A percentile compares a stretch with the other conserved stretches of the same genome.
Conservation (phyloP, 2,797 vertebrate genomes). For the Discoglossus pictus region DNA sequence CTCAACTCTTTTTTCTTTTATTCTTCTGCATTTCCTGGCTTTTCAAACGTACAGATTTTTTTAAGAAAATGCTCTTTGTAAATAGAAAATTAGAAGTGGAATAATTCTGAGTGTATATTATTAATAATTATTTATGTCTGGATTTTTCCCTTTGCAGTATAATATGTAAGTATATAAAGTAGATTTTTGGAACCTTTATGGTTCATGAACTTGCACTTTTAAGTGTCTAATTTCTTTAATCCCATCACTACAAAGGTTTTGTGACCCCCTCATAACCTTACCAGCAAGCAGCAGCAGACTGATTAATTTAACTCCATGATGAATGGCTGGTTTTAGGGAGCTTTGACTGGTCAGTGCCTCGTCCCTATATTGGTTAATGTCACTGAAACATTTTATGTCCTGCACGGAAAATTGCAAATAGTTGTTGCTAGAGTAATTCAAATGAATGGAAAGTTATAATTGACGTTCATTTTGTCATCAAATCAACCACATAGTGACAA, state of each 20-base stretch:
- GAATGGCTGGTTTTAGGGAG: conserved; percentile 18
- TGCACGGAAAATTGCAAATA: conserved; percentile 38
- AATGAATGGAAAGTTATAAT: conserved; percentile 33
- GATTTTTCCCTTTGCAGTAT: too few species aligned
- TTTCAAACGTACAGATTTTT: too few species aligned
- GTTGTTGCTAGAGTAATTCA: conserved; percentile 34
- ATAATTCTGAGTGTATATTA: too few species aligned
- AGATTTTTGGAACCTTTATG: too few species aligned
- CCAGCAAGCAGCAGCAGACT: conserved; percentile 10
- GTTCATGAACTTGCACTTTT: neutral
- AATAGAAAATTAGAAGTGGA: too few species aligned
- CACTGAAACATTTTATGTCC: conserved; percentile 33
- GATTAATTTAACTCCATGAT: conserved; percentile 26
- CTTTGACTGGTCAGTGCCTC: conserved; percentile 23
- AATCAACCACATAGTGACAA: conserved; percentile 40
- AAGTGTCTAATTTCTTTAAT: conserved; percentile 13
- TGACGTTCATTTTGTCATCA: conserved; percentile 47
- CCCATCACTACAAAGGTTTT: conserved; percentile 14
- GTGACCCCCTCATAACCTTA: conserved; percentile 19
- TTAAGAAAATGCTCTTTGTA: too few species aligned
- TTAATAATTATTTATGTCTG: too few species aligned
- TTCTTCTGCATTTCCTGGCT: too few species aligned
- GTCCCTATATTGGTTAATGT: conserved; percentile 13
- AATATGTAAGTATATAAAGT: too few species aligned
- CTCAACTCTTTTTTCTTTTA: too few species aligned